A percentile compares a stretch with the other conserved stretches of the same genome.
Conservation (phyloP, 2,113 vertebrate genomes). For the Ranitomeya imitator region DNA sequence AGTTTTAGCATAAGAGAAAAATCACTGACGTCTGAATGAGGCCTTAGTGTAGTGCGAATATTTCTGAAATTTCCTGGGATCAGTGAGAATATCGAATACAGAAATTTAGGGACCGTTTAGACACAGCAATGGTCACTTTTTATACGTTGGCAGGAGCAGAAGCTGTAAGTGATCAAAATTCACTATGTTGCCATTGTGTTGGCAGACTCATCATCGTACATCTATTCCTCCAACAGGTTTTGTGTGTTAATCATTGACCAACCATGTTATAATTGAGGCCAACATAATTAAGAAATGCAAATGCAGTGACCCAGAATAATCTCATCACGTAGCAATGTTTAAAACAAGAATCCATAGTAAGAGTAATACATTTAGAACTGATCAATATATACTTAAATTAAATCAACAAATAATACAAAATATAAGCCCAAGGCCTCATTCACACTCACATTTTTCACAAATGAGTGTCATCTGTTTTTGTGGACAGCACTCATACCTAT, state of each 20-base stretch:
- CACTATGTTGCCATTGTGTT: not conserved
- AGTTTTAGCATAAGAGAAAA: too few species aligned
- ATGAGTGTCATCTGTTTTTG: too few species aligned
- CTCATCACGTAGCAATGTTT: not conserved
- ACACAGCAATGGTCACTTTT: not conserved
- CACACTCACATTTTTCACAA: too few species aligned
- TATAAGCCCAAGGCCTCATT: not conserved
- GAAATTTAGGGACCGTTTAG: not conserved
- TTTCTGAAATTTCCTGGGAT: not conserved
- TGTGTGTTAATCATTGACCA: slow-evolving; percentile 31
- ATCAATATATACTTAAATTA: too few species aligned
- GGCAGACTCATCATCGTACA: not conserved
- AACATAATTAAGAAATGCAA: slow-evolving; percentile 8
- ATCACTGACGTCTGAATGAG: too few species aligned
- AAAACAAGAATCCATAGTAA: not conserved
- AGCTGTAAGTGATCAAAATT: not conserved
- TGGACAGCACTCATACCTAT: too few species aligned
- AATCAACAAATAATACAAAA: not conserved
- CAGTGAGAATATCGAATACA: not conserved
- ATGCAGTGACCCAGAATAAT: not conserved
- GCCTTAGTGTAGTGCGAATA: not conserved
- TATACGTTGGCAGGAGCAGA: not conserved
- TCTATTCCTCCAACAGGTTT: not conserved
- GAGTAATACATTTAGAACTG: not conserved
- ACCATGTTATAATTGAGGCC: not conserved